Percentiles rank a stretch among this genome's conserved stretches.
These are phyloP conservation scores for Eupelmus urozonus DNA, from an alignment of 2,888 invertebrate species.

Conservation along the genomic window DNA sequence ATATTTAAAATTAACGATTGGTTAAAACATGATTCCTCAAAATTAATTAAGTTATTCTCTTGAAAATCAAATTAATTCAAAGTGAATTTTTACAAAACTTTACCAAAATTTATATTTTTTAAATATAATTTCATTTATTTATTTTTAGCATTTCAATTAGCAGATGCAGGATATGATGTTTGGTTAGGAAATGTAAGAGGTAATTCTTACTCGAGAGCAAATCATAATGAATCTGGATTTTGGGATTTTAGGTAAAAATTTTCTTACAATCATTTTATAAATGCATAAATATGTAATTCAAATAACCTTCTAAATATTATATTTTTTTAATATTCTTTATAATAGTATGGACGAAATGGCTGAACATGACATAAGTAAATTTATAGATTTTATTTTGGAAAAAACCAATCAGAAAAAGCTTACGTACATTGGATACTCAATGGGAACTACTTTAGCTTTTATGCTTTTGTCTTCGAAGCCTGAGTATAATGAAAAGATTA, in stretches of 20 bases:
- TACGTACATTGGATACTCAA: conserved; percentile 23
- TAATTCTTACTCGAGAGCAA: conserved; percentile 45
- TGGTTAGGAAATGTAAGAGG: conserved; percentile 73
- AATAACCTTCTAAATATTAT: neutral
- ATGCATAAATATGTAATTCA: neutral
- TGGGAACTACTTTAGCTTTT: neutral
- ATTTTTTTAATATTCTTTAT: neutral
- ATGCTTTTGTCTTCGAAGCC: conserved; percentile 66
- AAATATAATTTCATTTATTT: neutral
- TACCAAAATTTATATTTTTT: neutral
- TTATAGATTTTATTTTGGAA: conserved; percentile 25
- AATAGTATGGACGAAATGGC: conserved; percentile 26
- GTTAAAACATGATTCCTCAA: no score
- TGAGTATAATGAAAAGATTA: conserved; percentile 71
- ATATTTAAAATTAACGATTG: neutral
- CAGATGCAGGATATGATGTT: conserved; percentile 73
- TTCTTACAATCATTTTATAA: neutral
- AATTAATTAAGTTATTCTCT: no score
- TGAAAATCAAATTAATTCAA: no score
- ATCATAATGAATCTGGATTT: conserved; percentile 48
- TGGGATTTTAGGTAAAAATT: conserved; percentile 34
- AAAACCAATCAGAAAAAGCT: conserved; percentile 21
- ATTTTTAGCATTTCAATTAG: conserved; percentile 4
- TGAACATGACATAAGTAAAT: neutral
- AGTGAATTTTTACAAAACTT: neutral